Evolutionary conservation across 2,113 vertebrate genomes (phyloP).

Genomic region (Mobula birostris): DNA sequence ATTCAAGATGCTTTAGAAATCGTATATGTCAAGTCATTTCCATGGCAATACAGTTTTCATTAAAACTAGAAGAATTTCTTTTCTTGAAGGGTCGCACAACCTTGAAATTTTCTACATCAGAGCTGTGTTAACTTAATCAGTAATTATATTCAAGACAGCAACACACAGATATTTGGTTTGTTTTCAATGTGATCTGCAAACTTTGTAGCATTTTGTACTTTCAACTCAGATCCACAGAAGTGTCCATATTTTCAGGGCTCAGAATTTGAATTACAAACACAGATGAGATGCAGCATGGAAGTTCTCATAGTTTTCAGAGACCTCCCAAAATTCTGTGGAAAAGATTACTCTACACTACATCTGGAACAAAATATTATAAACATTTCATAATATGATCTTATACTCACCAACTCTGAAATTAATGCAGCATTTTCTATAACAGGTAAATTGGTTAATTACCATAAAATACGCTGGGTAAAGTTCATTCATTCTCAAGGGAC

Average conservation of each 20-base stretch:
- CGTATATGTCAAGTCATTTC: no score
- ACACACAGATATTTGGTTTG: not conserved
- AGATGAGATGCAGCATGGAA: not conserved
- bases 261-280: not conserved
- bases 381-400: not conserved
- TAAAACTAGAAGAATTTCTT: no score
- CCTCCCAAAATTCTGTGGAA: not conserved
- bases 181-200: not conserved
- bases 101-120: no score
- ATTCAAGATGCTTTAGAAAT: no score
- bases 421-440: not conserved
- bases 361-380: not conserved
- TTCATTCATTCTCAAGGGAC: not conserved
- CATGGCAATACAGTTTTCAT: no score
- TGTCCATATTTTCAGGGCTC: not conserved
- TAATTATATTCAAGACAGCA: no score
- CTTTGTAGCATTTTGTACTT: not conserved
- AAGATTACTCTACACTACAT: not conserved
- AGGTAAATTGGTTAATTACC: not conserved
- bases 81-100: no score
- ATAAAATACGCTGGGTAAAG: not conserved
- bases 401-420: not conserved
- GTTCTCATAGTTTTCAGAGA: not conserved
- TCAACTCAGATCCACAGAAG: not conserved
- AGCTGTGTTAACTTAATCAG: no score